These are phyloP conservation scores for Lamprotornis superbus DNA, from an alignment of 2,113 vertebrate species.

Conservation along the genomic window DNA sequence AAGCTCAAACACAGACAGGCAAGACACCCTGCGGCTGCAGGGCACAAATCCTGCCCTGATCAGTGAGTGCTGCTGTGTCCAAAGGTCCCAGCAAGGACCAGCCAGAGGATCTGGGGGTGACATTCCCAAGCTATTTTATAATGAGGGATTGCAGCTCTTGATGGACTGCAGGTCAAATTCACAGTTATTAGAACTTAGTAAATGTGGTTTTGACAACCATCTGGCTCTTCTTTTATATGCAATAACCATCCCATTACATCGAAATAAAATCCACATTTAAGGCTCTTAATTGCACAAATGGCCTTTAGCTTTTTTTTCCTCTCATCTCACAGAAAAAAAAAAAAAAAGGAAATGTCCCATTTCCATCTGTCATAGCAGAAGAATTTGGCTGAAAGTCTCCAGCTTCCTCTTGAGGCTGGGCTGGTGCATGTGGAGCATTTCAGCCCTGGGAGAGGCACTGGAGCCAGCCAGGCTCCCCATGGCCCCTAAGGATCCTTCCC, in stretches of 20 bases:
- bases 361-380: slow-evolving; percentile 9
- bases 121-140: neutral
- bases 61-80: neutral
- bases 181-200: slow-evolving; percentile 45
- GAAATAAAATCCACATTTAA: slow-evolving; percentile 60
- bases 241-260: slow-evolving; percentile 52
- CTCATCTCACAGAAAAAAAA: neutral
- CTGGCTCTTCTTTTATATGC: slow-evolving; percentile 59
- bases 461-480: neutral
- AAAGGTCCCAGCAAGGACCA: neutral
- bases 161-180: slow-evolving; percentile 37
- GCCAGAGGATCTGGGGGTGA: neutral
- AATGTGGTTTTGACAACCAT: slow-evolving; percentile 59
- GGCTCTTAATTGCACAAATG: slow-evolving; percentile 45
- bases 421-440: neutral
- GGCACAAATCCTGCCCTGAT: neutral
- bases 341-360: neutral
- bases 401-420: neutral
- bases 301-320: slow-evolving; percentile 25
- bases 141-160: neutral
- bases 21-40: neutral
- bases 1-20: neutral
- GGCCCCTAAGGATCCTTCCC: neutral
- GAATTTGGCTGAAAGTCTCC: neutral
- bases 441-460: neutral